phyloP scores from a whole-genome alignment of 2,113 vertebrate genomes.

The Gorsachius goisagi region DNA sequence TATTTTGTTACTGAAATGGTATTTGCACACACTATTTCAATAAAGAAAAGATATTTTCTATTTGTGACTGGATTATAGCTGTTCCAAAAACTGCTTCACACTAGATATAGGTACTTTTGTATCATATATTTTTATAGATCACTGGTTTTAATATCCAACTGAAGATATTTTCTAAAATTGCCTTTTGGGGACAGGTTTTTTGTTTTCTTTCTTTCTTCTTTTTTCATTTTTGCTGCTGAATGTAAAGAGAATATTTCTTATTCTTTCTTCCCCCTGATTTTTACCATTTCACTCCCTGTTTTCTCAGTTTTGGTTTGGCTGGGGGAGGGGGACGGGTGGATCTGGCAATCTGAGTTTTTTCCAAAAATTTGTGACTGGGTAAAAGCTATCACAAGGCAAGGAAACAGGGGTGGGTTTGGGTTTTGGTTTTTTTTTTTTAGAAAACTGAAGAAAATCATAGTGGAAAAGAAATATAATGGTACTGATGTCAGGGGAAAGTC shows the following conservation, averaged over 20 bases:
- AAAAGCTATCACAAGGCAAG: background rate
- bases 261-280: background rate
- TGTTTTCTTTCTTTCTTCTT: background rate
- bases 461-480: background rate
- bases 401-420: background rate
- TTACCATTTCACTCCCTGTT: background rate
- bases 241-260: background rate
- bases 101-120: background rate
- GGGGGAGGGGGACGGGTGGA: background rate
- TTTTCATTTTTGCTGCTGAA: background rate
- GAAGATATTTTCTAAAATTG: background rate
- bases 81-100: background rate
- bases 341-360: background rate
- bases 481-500: background rate
- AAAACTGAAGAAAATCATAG: background rate
- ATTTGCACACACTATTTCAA: background rate
- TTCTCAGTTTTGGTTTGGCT: background rate
- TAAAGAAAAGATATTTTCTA: background rate
- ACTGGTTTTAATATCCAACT: background rate
- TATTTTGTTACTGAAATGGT: background rate
- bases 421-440: background rate
- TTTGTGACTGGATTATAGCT: background rate
- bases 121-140: background rate
- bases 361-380: background rate
- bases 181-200: background rate